Conservation (phyloP, 2,797 vertebrate genomes). For the Lates japonicus region DNA sequence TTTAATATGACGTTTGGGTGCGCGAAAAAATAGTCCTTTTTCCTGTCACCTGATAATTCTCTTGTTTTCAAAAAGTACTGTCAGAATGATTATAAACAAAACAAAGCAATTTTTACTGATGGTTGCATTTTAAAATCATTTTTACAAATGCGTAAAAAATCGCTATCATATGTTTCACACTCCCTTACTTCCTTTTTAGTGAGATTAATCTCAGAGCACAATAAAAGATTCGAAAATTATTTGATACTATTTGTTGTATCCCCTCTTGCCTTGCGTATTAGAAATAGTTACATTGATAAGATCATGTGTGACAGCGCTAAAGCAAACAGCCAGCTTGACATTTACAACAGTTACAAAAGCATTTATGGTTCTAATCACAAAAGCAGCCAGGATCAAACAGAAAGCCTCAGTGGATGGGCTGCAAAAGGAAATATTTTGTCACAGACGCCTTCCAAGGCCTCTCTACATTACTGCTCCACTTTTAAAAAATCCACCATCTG, state of each 20-base stretch:
- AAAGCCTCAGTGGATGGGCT: conserved; percentile 61
- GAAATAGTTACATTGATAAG: conserved; percentile 50
- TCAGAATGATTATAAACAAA: not conserved
- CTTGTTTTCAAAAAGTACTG: not conserved
- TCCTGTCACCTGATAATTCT: not conserved
- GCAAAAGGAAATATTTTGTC: conserved; percentile 72
- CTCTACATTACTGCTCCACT: conserved; percentile 18
- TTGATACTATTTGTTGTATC: not conserved
- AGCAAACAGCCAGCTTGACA: conserved; percentile 66
- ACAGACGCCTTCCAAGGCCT: conserved; percentile 59
- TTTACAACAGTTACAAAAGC: conserved; percentile 73
- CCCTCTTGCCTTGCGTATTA: not conserved
- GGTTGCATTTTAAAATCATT: not conserved
- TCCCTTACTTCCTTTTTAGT: not conserved
- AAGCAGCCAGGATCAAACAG: conserved; percentile 66
- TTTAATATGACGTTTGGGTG: conserved; percentile 10
- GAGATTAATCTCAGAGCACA: not conserved
- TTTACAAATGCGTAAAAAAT: not conserved
- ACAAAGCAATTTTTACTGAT: not conserved
- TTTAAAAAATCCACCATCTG: conserved; percentile 31
- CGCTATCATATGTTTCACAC: not conserved
- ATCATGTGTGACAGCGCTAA: conserved; percentile 40
- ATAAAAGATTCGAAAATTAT: not conserved
- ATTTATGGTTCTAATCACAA: conserved; percentile 75
- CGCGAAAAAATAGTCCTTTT: not conserved